Base-by-base conservation (phyloP, 2,797 vertebrate species). In the Platyrinchus mystaceus region DNA sequence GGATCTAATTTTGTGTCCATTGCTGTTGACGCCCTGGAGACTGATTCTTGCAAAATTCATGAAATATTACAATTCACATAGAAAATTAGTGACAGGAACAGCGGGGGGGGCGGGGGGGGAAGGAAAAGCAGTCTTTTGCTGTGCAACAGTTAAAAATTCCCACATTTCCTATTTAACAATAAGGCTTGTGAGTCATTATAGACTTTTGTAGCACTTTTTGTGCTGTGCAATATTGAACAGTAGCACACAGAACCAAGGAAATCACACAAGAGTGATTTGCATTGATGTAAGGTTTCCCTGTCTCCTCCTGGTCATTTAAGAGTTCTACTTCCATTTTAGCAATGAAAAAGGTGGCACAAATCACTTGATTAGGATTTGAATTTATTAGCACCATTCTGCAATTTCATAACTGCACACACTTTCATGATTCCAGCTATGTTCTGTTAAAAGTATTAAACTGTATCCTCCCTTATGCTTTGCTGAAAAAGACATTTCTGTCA, bases 401-500 rank as follows among this genome's bases (percentile, higher is more conserved):
- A 46, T 73, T 76, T 77, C 44, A 20, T 82, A 79, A 27, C 30
- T 64, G 9, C 32, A 76, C 14, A 47, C 63, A n/a, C 9, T 86
- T 91, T 62, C 55, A 79, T 37, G n/a, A 75, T 78, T 84, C 47
- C 41, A 68, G 17, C 18, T 74, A n/a, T 1, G 1, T 87, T 93
- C 91, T 80, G 9, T 84, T 84, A 70, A 73, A 89, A 74, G 58
- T 47, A 77, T 70, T 89, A 73, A 88, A 68, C 50, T 67, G 7
- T 23, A 74, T 86, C 58, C 11, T 87, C 13, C 49, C 59, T 79
- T 82, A 77, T 16, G 68, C 27, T 62, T 47, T 87, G 87, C 44
- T 92, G 82, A 92, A 90, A 92, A 55, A 94, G 60, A 60, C 49
- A 55, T 87, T 58, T 94, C n/a, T 14, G 53, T 67, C 78, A 62